Conservation (phyloP, 92 coral and sea anemone genomes). For the Virgularia gustaviana region DNA sequence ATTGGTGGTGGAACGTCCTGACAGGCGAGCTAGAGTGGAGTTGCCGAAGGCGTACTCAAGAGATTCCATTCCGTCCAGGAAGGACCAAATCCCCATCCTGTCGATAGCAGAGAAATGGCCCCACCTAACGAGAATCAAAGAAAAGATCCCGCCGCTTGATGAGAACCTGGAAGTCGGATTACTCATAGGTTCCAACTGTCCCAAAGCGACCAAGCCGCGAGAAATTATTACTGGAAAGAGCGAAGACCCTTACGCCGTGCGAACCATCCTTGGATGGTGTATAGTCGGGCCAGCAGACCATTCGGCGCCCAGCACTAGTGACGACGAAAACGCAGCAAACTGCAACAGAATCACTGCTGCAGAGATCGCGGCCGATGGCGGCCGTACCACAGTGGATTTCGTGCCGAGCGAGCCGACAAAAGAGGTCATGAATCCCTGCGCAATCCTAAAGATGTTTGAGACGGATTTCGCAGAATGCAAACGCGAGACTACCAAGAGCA, state of each 20-base stretch:
- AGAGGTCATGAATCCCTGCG: slow-evolving; percentile 39
- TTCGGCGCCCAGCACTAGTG: slow-evolving; percentile 2
- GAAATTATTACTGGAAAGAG: slow-evolving; percentile 53
- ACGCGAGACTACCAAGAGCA: neutral
- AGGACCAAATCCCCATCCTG: no score
- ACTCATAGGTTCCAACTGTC: slow-evolving; percentile 58
- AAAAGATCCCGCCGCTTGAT: no score
- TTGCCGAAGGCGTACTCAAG: slow-evolving; percentile 15
- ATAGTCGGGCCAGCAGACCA: no score
- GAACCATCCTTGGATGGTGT: no score
- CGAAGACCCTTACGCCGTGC: no score
- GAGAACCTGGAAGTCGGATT: neutral
- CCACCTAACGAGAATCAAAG: no score
- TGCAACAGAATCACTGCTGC: neutral
- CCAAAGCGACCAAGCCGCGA: slow-evolving; percentile 47
- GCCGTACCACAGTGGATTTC: no score
- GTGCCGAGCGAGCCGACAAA: slow-evolving; percentile 36
- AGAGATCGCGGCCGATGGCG: slow-evolving; percentile 11
- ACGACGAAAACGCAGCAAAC: neutral
- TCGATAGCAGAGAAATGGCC: no score
- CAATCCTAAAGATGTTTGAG: slow-evolving; percentile 36
- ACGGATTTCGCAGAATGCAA: slow-evolving; percentile 48
- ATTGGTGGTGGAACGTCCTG: slow-evolving; percentile 25
- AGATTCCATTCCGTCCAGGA: slow-evolving; percentile 13
- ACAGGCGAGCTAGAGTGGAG: neutral